Evolutionary conservation across 2,888 invertebrate species (phyloP).

Genomic region (Agrochola lota): DNA sequence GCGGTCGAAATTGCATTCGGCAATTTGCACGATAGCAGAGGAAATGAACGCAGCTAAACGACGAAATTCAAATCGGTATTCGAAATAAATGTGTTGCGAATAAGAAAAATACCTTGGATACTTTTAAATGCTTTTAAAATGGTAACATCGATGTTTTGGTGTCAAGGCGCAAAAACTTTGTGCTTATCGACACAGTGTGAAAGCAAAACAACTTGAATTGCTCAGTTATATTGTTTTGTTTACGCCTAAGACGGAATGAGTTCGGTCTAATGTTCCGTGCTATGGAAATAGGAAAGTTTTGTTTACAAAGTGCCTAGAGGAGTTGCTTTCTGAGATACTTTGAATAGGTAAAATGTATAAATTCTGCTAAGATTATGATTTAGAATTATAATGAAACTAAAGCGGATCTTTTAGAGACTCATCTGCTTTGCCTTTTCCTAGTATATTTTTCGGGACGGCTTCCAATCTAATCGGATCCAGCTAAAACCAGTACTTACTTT

Average conservation of each 20-base stretch:
- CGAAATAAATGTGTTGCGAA: background rate
- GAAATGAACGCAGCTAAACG: conserved; percentile 12
- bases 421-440: background rate
- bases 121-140: conserved; percentile 22
- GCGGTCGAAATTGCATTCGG: conserved; percentile 2
- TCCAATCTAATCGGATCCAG: background rate
- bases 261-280: conserved; percentile 31
- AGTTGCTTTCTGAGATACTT: background rate
- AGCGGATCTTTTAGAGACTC: background rate
- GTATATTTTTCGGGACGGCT: background rate
- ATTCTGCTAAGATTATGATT: background rate
- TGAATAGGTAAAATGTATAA: background rate
- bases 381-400: background rate
- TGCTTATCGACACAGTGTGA: conserved; percentile 5
- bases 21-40: background rate
- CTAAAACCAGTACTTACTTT: background rate
- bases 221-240: conserved; percentile 51
- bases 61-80: conserved; percentile 19
- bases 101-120: background rate
- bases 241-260: conserved; percentile 42
- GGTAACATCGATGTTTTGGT: background rate
- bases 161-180: conserved; percentile 13
- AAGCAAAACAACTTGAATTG: conserved; percentile 41
- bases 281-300: conserved; percentile 47
- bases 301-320: conserved; percentile 22